phyloP scores from a whole-genome alignment of 2,888 invertebrate genomes.

The Tiphia femorata region DNA sequence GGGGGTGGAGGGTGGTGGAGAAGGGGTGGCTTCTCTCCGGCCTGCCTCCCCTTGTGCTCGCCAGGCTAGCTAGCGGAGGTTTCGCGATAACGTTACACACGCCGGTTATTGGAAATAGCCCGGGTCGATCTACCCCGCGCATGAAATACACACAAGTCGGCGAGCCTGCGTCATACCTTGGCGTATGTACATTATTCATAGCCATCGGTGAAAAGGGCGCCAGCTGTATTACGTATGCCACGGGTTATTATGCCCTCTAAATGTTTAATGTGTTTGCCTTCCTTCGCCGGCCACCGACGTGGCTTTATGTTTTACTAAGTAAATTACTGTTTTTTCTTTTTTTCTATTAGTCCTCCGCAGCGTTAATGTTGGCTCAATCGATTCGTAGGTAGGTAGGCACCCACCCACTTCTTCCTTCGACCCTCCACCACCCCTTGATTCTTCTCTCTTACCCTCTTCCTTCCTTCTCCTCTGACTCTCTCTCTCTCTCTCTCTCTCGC shows the following conservation, averaged over 20 bases:
- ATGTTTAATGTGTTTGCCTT: constrained; percentile 70
- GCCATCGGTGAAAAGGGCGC: constrained; percentile 66
- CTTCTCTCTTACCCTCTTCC: constrained; percentile 16
- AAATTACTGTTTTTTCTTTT: constrained; percentile 65
- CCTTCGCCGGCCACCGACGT: constrained; percentile 63
- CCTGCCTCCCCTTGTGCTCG: too few relatives aligned
- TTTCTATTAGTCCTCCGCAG: constrained; percentile 50
- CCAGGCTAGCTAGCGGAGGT: too few relatives aligned
- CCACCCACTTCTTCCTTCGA: too few relatives aligned
- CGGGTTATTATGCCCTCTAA: constrained; percentile 69
- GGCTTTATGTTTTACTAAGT: constrained; percentile 69
- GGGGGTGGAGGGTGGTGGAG: too few relatives aligned
- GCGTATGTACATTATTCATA: constrained; percentile 66
- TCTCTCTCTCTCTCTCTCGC: neutral
- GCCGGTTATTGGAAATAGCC: constrained; percentile 50
- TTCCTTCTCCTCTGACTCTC: constrained; percentile 1
- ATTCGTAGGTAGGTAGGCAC: constrained; percentile 62
- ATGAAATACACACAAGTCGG: constrained; percentile 52
- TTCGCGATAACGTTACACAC: constrained; percentile 40
- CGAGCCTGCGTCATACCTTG: constrained; percentile 61
- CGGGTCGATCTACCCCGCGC: constrained; percentile 52
- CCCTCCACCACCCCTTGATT: constrained; percentile 1
- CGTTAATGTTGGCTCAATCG: constrained; percentile 67
- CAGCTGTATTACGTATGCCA: constrained; percentile 66
- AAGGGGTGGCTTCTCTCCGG: too few relatives aligned